These are phyloP conservation scores for Tor tambroides DNA, from an alignment of 2,113 vertebrate genomes.

Conservation along the genomic window DNA sequence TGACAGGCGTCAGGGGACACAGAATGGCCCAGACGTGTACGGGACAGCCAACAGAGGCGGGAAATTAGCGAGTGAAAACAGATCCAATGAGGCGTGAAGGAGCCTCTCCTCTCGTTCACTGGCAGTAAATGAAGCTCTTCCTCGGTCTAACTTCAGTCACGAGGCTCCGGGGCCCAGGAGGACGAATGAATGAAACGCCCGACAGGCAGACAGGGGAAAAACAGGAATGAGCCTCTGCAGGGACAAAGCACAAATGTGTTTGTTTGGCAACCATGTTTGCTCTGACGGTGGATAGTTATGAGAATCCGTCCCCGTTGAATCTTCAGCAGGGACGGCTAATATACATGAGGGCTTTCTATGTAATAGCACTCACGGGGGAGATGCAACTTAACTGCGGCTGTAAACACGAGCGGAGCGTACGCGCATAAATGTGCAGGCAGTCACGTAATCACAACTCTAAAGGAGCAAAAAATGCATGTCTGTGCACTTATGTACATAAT, in stretches of 20 bases:
- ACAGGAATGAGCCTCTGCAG: constrained; percentile 37
- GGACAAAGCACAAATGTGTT: constrained; percentile 33
- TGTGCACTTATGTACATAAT: constrained; percentile 28
- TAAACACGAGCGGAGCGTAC: constrained; percentile 6
- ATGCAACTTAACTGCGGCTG: constrained; percentile 1
- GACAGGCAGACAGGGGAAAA: constrained; percentile 35
- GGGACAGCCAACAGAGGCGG: constrained; percentile 66
- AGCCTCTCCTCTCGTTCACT: constrained; percentile 69
- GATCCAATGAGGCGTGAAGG: constrained; percentile 79
- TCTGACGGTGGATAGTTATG: constrained; percentile 25
- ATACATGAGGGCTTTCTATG: constrained; percentile 43
- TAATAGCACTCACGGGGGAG: constrained; percentile 22
- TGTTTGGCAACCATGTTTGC: constrained; percentile 52
- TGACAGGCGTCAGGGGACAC: constrained; percentile 58
- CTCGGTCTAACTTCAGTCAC: constrained; percentile 35
- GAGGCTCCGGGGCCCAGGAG: constrained; percentile 36
- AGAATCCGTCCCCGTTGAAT: constrained; percentile 5
- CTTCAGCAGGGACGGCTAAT: constrained; percentile 14
- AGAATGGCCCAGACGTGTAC: constrained; percentile 44
- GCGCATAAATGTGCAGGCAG: constrained; percentile 11
- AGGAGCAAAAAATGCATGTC: constrained; percentile 12
- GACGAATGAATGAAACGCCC: constrained; percentile 26
- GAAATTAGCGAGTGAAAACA: constrained; percentile 79
- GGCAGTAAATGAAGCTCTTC: constrained; percentile 50
- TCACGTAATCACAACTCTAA: background rate